A percentile compares a stretch with the other conserved stretches of the same genome.
These are phyloP conservation scores for Sardinella longiceps DNA, from an alignment of 2,797 vertebrate species.

Conservation along the genomic window DNA sequence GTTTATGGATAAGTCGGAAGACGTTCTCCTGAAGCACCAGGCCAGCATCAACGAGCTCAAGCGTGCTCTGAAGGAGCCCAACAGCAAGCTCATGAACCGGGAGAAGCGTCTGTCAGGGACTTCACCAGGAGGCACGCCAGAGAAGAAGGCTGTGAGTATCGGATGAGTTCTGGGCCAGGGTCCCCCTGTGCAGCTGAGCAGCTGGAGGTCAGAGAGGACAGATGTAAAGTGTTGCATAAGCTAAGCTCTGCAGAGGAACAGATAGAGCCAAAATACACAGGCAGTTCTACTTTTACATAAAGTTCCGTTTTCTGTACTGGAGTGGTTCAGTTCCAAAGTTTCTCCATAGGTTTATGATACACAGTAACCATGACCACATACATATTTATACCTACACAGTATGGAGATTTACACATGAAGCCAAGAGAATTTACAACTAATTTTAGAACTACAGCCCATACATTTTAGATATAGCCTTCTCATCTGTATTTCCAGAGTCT, in stretches of 20 bases:
- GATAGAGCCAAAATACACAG: background rate
- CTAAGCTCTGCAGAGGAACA: background rate
- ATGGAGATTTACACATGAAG: conserved; percentile 1
- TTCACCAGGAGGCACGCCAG: conserved; percentile 86
- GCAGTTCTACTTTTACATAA: background rate
- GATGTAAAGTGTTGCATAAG: conserved; percentile 21
- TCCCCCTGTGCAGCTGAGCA: conserved; percentile 24
- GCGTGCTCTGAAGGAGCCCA: conserved; percentile 92
- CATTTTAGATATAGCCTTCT: no score
- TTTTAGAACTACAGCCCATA: no score
- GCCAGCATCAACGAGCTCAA: conserved; percentile 99
- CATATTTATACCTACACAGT: background rate
- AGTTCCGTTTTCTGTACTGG: background rate
- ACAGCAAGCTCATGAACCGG: conserved; percentile 91
- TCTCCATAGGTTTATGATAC: background rate
- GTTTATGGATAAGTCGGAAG: conserved; percentile 97
- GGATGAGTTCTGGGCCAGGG: conserved; percentile 17
- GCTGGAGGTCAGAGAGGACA: conserved; percentile 23
- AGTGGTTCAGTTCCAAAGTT: background rate
- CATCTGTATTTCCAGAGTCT: background rate
- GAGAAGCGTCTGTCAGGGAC: conserved; percentile 86
- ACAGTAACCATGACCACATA: background rate
- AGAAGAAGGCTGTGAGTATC: conserved; percentile 85
- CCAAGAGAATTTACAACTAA: background rate
- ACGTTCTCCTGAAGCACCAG: conserved; percentile 96